These are phyloP conservation scores for Ondatra zibethicus DNA, from an alignment of 2,113 vertebrate genomes.

Conservation along the genomic window DNA sequence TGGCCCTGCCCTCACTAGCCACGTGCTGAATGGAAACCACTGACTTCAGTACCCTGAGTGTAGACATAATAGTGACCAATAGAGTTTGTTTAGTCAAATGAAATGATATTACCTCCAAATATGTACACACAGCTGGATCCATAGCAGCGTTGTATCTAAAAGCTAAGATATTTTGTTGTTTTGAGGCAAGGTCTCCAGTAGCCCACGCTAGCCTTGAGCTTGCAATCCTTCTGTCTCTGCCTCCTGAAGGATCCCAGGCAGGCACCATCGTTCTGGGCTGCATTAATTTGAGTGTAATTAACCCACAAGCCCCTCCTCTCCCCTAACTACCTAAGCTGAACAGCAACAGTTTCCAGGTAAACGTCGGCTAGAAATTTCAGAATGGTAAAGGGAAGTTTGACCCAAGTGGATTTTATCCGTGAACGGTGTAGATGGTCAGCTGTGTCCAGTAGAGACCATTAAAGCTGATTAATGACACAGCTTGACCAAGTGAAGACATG, in stretches of 20 bases:
- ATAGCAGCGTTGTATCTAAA: not conserved
- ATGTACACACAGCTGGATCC: not conserved
- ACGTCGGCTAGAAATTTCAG: not conserved
- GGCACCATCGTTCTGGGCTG: not conserved
- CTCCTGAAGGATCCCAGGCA: not conserved
- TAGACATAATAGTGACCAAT: not conserved
- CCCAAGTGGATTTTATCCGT: slow-evolving; percentile 1
- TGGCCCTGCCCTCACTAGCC: not conserved
- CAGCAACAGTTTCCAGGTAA: not conserved
- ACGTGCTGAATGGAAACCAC: not conserved
- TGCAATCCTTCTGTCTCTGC: no score
- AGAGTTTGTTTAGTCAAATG: not conserved
- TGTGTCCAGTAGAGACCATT: not conserved
- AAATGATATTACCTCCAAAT: not conserved
- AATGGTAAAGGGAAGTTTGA: not conserved
- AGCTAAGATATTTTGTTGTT: not conserved
- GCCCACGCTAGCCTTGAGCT: not conserved
- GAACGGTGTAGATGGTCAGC: not conserved
- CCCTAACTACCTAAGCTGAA: not conserved
- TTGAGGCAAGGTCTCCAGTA: not conserved
- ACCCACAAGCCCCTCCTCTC: not conserved
- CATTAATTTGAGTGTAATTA: not conserved
- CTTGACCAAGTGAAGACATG: not conserved
- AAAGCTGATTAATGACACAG: not conserved
- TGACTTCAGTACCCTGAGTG: not conserved